A percentile compares a stretch with the other conserved stretches of the same genome.
These are phyloP conservation scores for Lottia scabra DNA, from an alignment of 2,888 invertebrate species.

Conservation along the genomic window DNA sequence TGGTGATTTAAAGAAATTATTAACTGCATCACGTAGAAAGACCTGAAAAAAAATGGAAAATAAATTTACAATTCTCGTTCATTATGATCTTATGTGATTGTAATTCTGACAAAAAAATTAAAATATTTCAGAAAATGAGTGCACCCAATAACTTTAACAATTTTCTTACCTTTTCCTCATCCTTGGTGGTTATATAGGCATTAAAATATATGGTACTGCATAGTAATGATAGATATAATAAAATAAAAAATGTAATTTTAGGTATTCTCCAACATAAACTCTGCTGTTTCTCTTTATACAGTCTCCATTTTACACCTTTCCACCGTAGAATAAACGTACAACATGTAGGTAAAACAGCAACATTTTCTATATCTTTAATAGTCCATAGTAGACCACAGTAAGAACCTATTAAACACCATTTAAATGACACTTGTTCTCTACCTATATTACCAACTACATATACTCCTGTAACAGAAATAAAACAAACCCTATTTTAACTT, in stretches of 20 bases:
- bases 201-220: conserved; percentile 87
- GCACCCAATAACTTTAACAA: no score
- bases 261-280: conserved; percentile 71
- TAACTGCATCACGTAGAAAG: conserved; percentile 80
- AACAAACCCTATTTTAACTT: no score
- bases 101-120: no score
- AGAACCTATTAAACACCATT: conserved; percentile 79
- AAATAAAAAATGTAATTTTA: conserved; percentile 75
- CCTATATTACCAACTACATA: conserved; percentile 93
- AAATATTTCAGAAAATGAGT: no score
- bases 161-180: conserved; percentile 79
- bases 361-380: conserved; percentile 34
- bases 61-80: no score
- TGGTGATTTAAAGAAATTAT: conserved; percentile 83
- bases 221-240: conserved; percentile 81
- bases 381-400: conserved; percentile 79
- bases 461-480: conserved; percentile 76
- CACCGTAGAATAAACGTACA: conserved; percentile 72
- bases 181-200: conserved; percentile 71
- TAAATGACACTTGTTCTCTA: conserved; percentile 80
- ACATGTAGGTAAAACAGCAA: conserved; percentile 40
- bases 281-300: conserved; percentile 16
- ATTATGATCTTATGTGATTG: no score
- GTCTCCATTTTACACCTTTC: conserved; percentile 79
- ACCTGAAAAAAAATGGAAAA: conserved; percentile 20